phyloP scores from a whole-genome alignment of 2,888 invertebrate species.

The Drosophila pullipes region DNA sequence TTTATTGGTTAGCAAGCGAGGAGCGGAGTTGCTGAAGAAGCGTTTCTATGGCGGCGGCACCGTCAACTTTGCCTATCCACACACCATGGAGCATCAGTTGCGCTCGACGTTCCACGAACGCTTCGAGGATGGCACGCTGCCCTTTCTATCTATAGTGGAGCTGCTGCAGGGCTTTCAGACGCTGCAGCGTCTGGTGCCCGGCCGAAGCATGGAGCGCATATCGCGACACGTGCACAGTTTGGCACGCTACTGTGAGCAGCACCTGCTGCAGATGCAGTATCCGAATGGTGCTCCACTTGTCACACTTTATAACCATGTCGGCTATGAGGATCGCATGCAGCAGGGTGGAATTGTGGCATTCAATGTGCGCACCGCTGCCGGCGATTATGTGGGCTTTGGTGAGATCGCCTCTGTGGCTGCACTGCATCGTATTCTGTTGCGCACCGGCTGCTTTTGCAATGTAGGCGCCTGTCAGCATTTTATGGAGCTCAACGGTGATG shows the following conservation, averaged over 20 bases:
- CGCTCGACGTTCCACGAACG: slow-evolving; percentile 90
- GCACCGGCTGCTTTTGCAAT: slow-evolving; percentile 99
- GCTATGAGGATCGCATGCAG: slow-evolving; percentile 87
- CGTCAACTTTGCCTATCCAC: slow-evolving; percentile 92
- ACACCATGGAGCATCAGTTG: slow-evolving; percentile 90
- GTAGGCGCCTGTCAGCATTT: slow-evolving; percentile 96
- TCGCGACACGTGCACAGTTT: slow-evolving; percentile 91
- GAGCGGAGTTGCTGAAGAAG: slow-evolving; percentile 85
- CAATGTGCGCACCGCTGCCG: slow-evolving; percentile 92
- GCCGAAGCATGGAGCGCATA: slow-evolving; percentile 87
- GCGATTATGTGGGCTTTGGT: slow-evolving; percentile 93
- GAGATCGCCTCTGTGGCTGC: slow-evolving; percentile 97
- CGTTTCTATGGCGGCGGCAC: slow-evolving; percentile 97
- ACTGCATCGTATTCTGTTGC: slow-evolving; percentile 92
- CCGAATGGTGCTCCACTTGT: slow-evolving; percentile 90
- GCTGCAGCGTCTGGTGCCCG: slow-evolving; percentile 88
- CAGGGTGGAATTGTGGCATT: slow-evolving; percentile 97
- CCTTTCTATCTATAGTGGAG: slow-evolving; percentile 93
- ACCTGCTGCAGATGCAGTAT: slow-evolving; percentile 89
- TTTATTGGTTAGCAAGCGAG: slow-evolving; percentile 89
- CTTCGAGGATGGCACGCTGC: slow-evolving; percentile 97
- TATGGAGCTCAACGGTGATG: slow-evolving; percentile 89
- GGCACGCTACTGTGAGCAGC: slow-evolving; percentile 90
- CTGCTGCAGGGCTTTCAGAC: slow-evolving; percentile 93
- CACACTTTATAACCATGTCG: slow-evolving; percentile 90